Conservation (phyloP, 2,888 invertebrate species). For the Fissipunctia ypsillon region DNA sequence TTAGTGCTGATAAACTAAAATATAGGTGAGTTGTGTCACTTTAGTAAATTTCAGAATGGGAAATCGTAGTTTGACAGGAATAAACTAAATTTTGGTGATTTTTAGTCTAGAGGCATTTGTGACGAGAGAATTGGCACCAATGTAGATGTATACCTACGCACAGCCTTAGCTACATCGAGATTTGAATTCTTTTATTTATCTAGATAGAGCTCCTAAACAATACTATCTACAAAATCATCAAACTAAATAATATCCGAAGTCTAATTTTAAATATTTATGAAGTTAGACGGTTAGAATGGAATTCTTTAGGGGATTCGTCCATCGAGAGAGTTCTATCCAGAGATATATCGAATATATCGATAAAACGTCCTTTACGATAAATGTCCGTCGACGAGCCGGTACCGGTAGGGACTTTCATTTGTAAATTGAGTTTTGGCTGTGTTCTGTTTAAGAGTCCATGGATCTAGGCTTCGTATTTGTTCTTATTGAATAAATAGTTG, state of each 20-base stretch:
- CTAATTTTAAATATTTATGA: slow-evolving; percentile 45
- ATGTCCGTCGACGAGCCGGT: slow-evolving; percentile 38
- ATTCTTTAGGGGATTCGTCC: slow-evolving; percentile 54
- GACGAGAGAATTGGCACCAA: too few species aligned
- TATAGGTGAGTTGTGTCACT: too few species aligned
- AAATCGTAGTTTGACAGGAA: too few species aligned
- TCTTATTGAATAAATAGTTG: too few species aligned
- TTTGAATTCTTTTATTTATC: background rate
- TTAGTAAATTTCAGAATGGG: too few species aligned
- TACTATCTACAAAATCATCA: slow-evolving; percentile 23
- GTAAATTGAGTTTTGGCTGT: slow-evolving; percentile 46
- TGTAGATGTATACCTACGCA: too few species aligned
- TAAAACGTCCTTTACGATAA: slow-evolving; percentile 58
- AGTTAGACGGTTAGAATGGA: slow-evolving; percentile 46
- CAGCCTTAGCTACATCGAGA: background rate
- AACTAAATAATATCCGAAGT: slow-evolving; percentile 16
- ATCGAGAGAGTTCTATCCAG: slow-evolving; percentile 17
- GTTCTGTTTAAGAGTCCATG: too few species aligned
- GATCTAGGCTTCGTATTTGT: too few species aligned
- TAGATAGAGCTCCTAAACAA: slow-evolving; percentile 2
- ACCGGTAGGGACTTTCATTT: slow-evolving; percentile 46
- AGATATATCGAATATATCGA: slow-evolving; percentile 47
- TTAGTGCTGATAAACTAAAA: too few species aligned
- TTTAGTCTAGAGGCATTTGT: too few species aligned
- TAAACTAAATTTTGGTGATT: too few species aligned